Conservation (phyloP, 2,888 invertebrate genomes). For the Tipula confusa region DNA sequence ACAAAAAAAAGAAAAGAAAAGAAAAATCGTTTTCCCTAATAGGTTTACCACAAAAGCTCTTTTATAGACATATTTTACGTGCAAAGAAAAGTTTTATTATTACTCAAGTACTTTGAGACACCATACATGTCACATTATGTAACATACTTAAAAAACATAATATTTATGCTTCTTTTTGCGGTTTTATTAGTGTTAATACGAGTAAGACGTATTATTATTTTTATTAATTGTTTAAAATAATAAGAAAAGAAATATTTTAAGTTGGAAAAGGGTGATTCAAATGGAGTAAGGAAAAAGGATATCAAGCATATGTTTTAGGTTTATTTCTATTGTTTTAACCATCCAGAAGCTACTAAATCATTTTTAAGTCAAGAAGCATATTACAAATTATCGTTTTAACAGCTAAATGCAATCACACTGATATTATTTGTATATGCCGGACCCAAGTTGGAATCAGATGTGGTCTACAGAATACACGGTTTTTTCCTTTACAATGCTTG, state of each 20-base stretch:
- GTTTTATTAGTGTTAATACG: not conserved
- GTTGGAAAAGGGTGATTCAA: no score
- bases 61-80: not conserved
- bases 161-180: not conserved
- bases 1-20: not conserved
- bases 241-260: not conserved
- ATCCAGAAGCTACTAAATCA: no score
- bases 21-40: not conserved
- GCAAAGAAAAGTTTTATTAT: not conserved
- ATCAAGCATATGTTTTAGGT: no score
- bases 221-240: not conserved
- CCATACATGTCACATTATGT: not conserved
- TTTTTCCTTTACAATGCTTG: no score
- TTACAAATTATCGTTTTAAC: no score
- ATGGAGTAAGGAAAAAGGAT: no score
- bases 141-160: not conserved
- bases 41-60: not conserved
- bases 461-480: no score
- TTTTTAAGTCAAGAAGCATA: no score
- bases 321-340: no score
- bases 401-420: no score
- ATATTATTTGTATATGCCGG: no score
- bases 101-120: not conserved
- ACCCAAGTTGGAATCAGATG: no score
- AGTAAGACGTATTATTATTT: not conserved